Conservation (phyloP, 2,113 vertebrate species). For the Noctilio leporinus region DNA sequence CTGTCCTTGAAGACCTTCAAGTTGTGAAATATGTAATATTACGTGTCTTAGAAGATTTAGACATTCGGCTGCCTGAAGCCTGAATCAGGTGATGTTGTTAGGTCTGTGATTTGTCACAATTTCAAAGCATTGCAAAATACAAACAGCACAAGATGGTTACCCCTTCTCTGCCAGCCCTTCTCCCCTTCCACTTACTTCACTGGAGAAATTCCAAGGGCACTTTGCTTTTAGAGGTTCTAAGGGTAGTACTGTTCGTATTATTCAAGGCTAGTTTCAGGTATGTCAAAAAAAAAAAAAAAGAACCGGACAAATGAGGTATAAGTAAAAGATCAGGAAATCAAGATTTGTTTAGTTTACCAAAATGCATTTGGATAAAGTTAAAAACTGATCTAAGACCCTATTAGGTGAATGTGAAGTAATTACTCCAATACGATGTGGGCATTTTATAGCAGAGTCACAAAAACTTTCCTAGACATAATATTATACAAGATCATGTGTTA, state of each 20-base stretch:
- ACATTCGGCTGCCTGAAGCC: background rate
- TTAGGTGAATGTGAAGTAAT: background rate
- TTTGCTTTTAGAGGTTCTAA: background rate
- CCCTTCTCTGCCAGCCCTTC: fast-evolving
- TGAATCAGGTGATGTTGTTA: background rate
- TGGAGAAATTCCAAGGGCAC: background rate
- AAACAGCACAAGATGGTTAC: background rate
- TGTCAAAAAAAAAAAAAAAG: background rate
- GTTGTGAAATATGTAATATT: background rate
- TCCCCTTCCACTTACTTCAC: fast-evolving
- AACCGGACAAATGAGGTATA: background rate
- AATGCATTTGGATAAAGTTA: background rate
- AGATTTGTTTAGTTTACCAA: background rate
- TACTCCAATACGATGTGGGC: background rate
- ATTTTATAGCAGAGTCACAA: background rate
- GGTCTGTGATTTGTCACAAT: background rate
- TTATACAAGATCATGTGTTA: constrained; percentile 16
- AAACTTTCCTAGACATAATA: background rate
- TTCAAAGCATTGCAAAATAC: background rate
- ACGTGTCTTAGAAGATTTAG: background rate
- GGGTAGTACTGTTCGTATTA: background rate
- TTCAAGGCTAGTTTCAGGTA: background rate
- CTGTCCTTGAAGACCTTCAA: background rate
- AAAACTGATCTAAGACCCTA: background rate
- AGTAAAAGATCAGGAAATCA: constrained; percentile 12